phyloP scores from a whole-genome alignment of 30 jellyfish, hydroid and myxozoan genomes.

The Clytia hemisphaerica region DNA sequence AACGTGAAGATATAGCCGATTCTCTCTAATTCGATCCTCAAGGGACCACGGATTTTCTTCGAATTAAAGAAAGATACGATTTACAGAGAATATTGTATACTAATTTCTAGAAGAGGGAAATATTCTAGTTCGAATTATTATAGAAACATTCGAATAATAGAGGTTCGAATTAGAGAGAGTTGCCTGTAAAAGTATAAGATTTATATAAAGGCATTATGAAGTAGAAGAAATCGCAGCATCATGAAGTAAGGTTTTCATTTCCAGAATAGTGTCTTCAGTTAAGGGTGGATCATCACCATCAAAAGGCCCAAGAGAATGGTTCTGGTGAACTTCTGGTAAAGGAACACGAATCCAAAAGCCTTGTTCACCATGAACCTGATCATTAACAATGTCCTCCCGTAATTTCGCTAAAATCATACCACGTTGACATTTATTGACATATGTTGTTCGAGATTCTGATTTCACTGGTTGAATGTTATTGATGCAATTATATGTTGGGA shows the following conservation, averaged over 20 bases:
- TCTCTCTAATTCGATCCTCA: too few species aligned
- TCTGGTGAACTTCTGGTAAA: slow-evolving; percentile 22
- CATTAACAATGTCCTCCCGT: slow-evolving; percentile 1
- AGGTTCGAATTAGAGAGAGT: too few species aligned
- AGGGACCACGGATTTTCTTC: too few species aligned
- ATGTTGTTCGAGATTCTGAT: neutral
- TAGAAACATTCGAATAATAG: too few species aligned
- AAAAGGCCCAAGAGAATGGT: slow-evolving; percentile 15
- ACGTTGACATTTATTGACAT: slow-evolving; percentile 16
- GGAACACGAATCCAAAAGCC: slow-evolving; percentile 27
- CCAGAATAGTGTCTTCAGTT: slow-evolving; percentile 10
- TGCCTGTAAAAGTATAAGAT: too few species aligned
- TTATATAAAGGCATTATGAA: too few species aligned
- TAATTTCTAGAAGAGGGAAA: too few species aligned
- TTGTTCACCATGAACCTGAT: slow-evolving; percentile 5
- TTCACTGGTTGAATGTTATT: neutral
- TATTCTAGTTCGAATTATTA: too few species aligned
- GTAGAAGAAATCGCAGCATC: slow-evolving; percentile 1
- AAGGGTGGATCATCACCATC: slow-evolving; percentile 16
- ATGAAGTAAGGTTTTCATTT: neutral
- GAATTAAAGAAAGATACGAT: too few species aligned
- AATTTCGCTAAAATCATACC: slow-evolving; percentile 5
- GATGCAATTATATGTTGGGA: slow-evolving; percentile 6
- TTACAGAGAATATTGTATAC: too few species aligned
- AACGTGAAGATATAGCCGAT: too few species aligned